A percentile compares a stretch with the other conserved stretches of the same genome.
phyloP scores from a whole-genome alignment of 2,113 vertebrate species.

The Meriones unguiculatus region DNA sequence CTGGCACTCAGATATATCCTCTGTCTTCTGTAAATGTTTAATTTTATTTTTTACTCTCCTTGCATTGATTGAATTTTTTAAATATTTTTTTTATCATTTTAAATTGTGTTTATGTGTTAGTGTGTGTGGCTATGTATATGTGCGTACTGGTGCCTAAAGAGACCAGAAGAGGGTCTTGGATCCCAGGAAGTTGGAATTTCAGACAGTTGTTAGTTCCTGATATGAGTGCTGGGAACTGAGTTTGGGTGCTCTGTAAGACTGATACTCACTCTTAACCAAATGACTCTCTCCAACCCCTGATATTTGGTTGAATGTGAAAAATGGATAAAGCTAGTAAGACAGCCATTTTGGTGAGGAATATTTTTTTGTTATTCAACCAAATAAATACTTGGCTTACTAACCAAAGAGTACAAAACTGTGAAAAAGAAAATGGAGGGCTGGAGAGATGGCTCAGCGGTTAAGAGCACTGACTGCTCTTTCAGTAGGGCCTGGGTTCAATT shows the following conservation, averaged over 20 bases:
- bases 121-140: no score
- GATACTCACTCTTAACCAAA: neutral
- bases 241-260: neutral
- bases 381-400: slow-evolving; percentile 10
- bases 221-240: neutral
- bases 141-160: neutral
- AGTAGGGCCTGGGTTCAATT: no score
- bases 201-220: neutral
- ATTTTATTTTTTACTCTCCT: neutral
- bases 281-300: neutral
- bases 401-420: neutral
- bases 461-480: no score
- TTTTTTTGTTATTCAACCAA: slow-evolving; percentile 22
- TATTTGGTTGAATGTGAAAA: slow-evolving; percentile 39
- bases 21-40: neutral
- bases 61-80: neutral
- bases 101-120: neutral
- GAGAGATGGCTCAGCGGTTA: no score
- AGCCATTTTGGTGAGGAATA: neutral
- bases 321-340: neutral
- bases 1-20: neutral
- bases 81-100: neutral
- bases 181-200: neutral
- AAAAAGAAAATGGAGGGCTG: neutral
- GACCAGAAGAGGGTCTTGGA: neutral